These are phyloP conservation scores for Campodea augens DNA, from an alignment of 1,140 invertebrate genomes.

Conservation along the genomic window DNA sequence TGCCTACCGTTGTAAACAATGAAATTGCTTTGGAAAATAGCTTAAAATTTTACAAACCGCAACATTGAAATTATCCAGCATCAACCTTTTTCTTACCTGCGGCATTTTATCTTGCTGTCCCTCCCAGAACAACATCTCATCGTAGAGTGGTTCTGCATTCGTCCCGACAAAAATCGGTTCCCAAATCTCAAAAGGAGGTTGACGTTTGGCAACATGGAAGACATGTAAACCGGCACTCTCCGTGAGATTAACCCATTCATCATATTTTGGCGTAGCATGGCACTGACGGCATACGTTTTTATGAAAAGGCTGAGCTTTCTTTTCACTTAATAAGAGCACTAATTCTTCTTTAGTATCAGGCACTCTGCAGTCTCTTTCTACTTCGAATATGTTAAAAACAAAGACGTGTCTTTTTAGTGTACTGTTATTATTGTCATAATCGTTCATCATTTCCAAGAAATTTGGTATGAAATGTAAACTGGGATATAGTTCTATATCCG, in stretches of 20 bases:
- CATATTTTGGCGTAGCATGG: conserved; percentile 54
- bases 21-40: too few species aligned
- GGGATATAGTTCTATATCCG: conserved; percentile 53
- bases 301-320: conserved; percentile 32
- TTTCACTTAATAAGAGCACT: conserved; percentile 23
- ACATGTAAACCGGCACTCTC: neutral
- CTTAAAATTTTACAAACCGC: too few species aligned
- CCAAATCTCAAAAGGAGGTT: conserved; percentile 54
- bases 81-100: too few species aligned
- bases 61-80: too few species aligned
- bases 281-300: conserved; percentile 45
- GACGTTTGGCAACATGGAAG: conserved; percentile 35
- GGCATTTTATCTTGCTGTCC: conserved; percentile 69
- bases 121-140: conserved; percentile 59
- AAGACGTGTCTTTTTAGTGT: conserved; percentile 13
- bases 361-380: conserved; percentile 24
- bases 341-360: conserved; percentile 31
- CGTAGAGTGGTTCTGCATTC: conserved; percentile 54
- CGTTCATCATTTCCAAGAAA: conserved; percentile 24
- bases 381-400: conserved; percentile 40
- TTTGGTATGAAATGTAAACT: conserved; percentile 38
- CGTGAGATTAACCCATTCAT: conserved; percentile 33
- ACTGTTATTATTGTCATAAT: neutral
- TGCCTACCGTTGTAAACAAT: too few species aligned
- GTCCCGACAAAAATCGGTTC: conserved; percentile 68